Evolutionary conservation across 2,888 invertebrate species (phyloP), one percentile per base, ranked within the genome.

Genomic region (Clepsis dumicolana): DNA sequence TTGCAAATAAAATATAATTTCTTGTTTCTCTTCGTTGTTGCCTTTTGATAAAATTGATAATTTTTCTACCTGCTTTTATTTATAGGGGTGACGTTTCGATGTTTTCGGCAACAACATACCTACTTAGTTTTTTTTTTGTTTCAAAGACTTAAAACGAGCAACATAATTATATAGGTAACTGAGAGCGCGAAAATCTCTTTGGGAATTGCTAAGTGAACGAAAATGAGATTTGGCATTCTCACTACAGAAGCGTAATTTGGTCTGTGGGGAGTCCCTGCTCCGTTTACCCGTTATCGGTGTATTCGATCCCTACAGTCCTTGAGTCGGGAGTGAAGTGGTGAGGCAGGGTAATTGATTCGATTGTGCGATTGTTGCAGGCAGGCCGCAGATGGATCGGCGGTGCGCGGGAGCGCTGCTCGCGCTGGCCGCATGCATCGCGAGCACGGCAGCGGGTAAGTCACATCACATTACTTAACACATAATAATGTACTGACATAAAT

Each of bases 361-460:
- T 82, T 80, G 79, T 82, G 73, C 80, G 75, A 74, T 89, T 91
- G 87, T 92, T 90, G 35, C 89, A 93, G 89, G 83, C 81, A 38
- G 87, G 84, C 81, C 87, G 88, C 90, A 90, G 90, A 93, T 93
- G 93, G 93, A 91, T 88, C 88, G 89, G 88, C 84, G 90, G 92
- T 91, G 93, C 91, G 89, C 87, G 89, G 91, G 91, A 81, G 91
- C 91, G 91, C 93, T 94, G 87, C 86, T 93, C 75, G 93, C 92
- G 90, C 89, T 94, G 80, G 89, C 92, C 90, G 91, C 90, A 81
- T 89, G 91, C 88, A 78, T 94, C 86, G 90, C 89, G 84, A 85
- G 87, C 84, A 82, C 92, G 80, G 83, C 84, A 77, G 91, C 93
- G 83, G 93, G 93, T 93, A 75, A 83, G 83, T 81, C 50, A 48